These are phyloP conservation scores for Xiphophorus maculatus DNA, from an alignment of 2,113 vertebrate species.

Conservation along the genomic window DNA sequence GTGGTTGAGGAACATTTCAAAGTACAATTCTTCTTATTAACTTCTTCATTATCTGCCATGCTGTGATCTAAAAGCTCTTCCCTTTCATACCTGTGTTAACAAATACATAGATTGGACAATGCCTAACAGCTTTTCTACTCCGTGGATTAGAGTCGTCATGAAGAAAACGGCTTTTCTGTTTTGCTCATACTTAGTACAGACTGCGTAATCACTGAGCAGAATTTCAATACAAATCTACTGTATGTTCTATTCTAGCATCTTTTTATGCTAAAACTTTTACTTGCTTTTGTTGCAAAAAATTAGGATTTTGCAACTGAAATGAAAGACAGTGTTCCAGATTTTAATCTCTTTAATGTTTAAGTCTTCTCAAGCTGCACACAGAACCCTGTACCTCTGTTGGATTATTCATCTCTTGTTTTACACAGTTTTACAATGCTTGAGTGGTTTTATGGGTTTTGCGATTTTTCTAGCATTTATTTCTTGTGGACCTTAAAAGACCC, in stretches of 20 bases:
- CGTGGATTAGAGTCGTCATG: conserved; percentile 41
- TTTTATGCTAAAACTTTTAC: background rate
- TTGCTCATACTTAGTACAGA: conserved; percentile 24
- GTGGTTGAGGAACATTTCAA: conserved; percentile 97
- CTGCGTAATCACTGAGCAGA: conserved; percentile 48
- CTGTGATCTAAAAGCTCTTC: conserved; percentile 85
- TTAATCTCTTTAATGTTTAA: background rate
- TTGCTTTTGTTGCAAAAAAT: background rate
- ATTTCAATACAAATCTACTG: conserved; percentile 38
- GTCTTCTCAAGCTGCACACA: background rate
- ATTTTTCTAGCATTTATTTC: conserved; percentile 84
- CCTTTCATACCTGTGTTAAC: conserved; percentile 73
- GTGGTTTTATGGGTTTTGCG: conserved; percentile 64
- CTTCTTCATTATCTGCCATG: conserved; percentile 96
- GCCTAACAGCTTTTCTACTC: conserved; percentile 58
- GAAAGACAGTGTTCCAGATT: background rate
- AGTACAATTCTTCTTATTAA: conserved; percentile 99
- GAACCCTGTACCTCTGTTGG: background rate
- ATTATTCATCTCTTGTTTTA: conserved; percentile 17
- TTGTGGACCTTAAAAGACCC: conserved; percentile 83
- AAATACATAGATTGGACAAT: conserved; percentile 71
- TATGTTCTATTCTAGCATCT: conserved; percentile 8
- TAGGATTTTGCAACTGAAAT: background rate
- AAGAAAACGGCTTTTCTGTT: conserved; percentile 57
- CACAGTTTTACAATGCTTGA: conserved; percentile 45